Conservation (phyloP, 2,113 vertebrate species). For the Psephotus haematonotus region DNA sequence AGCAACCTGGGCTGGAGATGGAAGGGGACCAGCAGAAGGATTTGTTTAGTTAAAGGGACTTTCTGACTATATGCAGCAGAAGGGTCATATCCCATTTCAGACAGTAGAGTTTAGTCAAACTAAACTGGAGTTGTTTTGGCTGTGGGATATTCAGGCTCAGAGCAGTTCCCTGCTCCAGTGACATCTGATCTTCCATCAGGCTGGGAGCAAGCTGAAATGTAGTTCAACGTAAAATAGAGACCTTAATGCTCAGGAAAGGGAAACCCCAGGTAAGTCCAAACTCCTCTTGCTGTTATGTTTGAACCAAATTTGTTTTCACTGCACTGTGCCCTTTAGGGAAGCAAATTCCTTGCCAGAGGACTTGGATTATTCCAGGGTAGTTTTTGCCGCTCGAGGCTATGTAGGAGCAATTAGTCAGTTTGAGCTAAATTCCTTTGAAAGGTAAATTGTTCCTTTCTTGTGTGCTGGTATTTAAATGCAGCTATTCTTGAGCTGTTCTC, state of each 20-base stretch:
- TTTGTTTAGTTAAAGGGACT: neutral
- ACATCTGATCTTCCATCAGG: neutral
- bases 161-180: conserved; percentile 25
- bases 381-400: conserved; percentile 38
- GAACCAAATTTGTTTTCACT: neutral
- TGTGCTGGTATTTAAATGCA: conserved; percentile 5
- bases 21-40: neutral
- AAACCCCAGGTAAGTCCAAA: neutral
- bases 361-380: neutral
- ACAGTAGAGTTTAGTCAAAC: neutral
- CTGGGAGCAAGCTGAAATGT: conserved; percentile 34
- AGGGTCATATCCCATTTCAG: neutral
- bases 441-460: conserved; percentile 1
- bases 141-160: neutral
- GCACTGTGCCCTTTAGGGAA: neutral
- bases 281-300: neutral
- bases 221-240: neutral
- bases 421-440: conserved; percentile 48
- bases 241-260: neutral
- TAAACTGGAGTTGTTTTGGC: neutral
- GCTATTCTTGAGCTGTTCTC: neutral
- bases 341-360: conserved; percentile 15
- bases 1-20: neutral
- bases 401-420: conserved; percentile 48
- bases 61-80: neutral